Conservation (phyloP, 2,113 vertebrate species). For the Daphoenositta chrysoptera region DNA sequence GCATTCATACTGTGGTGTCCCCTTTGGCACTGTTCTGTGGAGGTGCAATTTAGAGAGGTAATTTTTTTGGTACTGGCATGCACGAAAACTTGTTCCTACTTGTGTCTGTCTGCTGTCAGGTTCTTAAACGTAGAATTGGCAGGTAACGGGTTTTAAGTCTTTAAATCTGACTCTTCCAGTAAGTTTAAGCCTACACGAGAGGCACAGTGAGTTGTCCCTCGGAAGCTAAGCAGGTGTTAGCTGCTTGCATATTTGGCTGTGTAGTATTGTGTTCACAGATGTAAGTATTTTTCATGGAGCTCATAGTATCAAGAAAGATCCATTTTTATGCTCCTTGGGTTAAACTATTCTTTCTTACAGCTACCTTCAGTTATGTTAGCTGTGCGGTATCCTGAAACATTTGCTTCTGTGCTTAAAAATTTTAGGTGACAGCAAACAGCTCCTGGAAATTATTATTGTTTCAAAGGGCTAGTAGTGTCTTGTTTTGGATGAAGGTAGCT, state of each 20-base stretch:
- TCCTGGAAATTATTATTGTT: neutral
- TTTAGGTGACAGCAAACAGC: neutral
- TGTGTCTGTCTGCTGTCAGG: neutral
- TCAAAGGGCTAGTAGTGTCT: neutral
- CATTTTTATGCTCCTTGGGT: neutral
- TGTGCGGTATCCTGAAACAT: neutral
- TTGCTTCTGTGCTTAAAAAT: neutral
- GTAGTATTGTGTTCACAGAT: neutral
- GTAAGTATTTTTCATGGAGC: neutral
- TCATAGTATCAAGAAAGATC: neutral
- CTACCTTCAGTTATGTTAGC: neutral
- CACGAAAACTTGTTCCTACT: neutral
- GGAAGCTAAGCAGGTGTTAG: neutral
- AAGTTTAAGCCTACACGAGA: neutral
- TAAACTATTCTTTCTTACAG: neutral
- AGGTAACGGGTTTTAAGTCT: neutral
- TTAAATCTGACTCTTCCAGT: neutral
- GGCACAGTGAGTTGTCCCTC: neutral
- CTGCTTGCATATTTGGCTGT: neutral
- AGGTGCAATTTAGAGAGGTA: neutral
- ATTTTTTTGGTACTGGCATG: neutral
- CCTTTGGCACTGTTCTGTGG: neutral
- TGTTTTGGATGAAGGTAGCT: neutral
- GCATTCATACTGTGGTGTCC: fast-evolving
- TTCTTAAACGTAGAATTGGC: neutral